Base-by-base conservation (phyloP, 2,797 vertebrate species). In the Clarias fuscus region DNA sequence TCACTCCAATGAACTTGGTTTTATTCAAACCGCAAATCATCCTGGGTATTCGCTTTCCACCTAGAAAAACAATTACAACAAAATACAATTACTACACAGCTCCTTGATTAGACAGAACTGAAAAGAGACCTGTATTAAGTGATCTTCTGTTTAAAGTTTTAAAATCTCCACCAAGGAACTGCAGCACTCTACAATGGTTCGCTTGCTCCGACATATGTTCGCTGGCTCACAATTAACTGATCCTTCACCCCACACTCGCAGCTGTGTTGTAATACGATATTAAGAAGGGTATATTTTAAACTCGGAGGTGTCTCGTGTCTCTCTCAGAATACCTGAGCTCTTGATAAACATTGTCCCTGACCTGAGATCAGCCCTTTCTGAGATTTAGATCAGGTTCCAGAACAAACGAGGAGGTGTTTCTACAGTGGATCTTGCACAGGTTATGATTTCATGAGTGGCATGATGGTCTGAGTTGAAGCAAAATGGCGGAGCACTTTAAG, bases 1-100 rank as follows among this genome's bases (percentile, higher is more conserved):
- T 87, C 92, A 95, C 85, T 87, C 95, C 97, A 92, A 98, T 84
- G 90, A 96, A 64, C 91, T 93, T 96, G 86, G 93, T 87, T 91
- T 94, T 97, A 90, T 93, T 94, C 91, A 94, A 92, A 92, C 93
- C 93, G 94, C 93, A 89, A 86, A 93, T 92, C 97, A 98, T 97
- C 92, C 94, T 95, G 95, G 93, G 94, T 91, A 93, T 94, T 70
- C 76, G 33, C 80, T 80, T 65, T 40, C 88, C 40, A 87, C 88
- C 94, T 95, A 24, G 4, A 15, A 37, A 64, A 24, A 81, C 80
- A 75, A 11, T 27, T 53, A n/a, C 0, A 5, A 56, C 2, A 33
- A 82, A 33, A 68, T 68, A 30, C 68, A 4, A 53, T 14, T 68
- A 40, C 20, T 40, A 40, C 30, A 79, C 56, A 30, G 15, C 73